Evolutionary conservation across 2,797 vertebrate species (phyloP), one percentile per base, ranked within the genome.

Genomic region (Gambelia wislizenii): DNA sequence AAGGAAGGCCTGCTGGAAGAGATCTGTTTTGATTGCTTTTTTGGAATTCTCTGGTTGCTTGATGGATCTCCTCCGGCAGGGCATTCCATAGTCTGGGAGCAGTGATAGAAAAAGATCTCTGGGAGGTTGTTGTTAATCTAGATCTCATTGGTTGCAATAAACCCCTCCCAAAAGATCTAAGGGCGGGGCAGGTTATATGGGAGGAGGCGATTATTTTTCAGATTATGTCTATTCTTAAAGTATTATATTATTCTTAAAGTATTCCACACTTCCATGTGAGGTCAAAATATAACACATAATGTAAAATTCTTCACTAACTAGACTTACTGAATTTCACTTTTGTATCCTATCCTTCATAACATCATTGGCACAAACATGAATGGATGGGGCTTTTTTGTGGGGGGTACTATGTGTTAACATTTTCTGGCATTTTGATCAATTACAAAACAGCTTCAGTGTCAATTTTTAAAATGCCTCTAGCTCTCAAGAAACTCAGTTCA

Each of bases 211-310:
- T n/a, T n/a, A n/a, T n/a, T n/a, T 44, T n/a, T 61, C 18, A n/a
- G 20, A 56, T 22, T 25, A 76, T 70, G 30, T 44, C 42, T 64
- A n/a, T 44, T 76, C 56, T 78, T 86, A 86, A 86, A 77, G 47
- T 30, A 22, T n/a, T n/a, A n/a, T n/a, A n/a, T n/a, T 64, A n/a
- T 44, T 76, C 56, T 78, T 86, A 86, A 86, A 77, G 47, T 30
- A 22, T 59, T 88, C 49, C 7, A 49, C 72, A 25, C 20, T 30
- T 75, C 49, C 54, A 39, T 47, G 25, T 49, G 42, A 76, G 44
- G 74, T 70, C 49, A 70, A 54, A 56, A 25, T 36, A 47, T n/a
- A 61, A 61, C 30, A 20, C 39, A 87, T 18, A 82, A 56, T 36
- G n/a, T 30, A 39, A 74, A 84, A 12, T 39, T 69, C 30, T 47